Base-by-base conservation (phyloP, 2,888 invertebrate species). In the Therioaphis trifolii region DNA sequence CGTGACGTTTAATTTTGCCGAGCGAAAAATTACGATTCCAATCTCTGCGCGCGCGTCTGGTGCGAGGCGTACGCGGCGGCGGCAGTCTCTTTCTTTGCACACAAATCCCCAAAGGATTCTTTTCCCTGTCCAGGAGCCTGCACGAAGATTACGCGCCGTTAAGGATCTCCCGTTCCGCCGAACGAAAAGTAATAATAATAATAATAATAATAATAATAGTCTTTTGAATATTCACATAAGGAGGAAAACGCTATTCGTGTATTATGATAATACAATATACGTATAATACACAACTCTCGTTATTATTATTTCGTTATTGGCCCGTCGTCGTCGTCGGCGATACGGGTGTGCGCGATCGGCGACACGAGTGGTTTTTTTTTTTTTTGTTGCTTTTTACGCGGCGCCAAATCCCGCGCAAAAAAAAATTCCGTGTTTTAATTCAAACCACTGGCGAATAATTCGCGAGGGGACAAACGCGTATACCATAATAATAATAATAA, bases 151-250 rank as follows among this genome's bases (percentile, higher is more conserved):
- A 58, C 66, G 2, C 77, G 2, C 35, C 49, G 66, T 78, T 78
- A 68, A 66, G 35, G 66, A 66, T 78, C 66, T 40, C 40, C 24
- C 3, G 21, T 5, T 18, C 18, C 46, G 29, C n/a, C 46, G 7
- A 61, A 40, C 27, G 27, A 77, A 77, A 43, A 24, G 66, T 29
- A 14, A 29, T n/a, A 21, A 55, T n/a, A n/a, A 72, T 46, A 69
- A 69, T 24, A 46, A 69, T 24, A 69, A 66, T 49, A 71, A 55
- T 21, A 58, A 35, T 77, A 68, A 72, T 72, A 61, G 35, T 35
- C 80, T 72, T 82, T 82, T 63, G 80, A 82, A 82, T 74, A 74
- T 74, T 61, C 72, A 82, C 72, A 74, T 74, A 82, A 82, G 63
- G 55, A 79, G 29, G 2, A 49, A 24, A 58, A 27, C 75, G 40